Percentiles rank a stretch among this genome's conserved stretches.
Conservation (phyloP, 2,113 vertebrate species). For the Oceanites oceanicus region DNA sequence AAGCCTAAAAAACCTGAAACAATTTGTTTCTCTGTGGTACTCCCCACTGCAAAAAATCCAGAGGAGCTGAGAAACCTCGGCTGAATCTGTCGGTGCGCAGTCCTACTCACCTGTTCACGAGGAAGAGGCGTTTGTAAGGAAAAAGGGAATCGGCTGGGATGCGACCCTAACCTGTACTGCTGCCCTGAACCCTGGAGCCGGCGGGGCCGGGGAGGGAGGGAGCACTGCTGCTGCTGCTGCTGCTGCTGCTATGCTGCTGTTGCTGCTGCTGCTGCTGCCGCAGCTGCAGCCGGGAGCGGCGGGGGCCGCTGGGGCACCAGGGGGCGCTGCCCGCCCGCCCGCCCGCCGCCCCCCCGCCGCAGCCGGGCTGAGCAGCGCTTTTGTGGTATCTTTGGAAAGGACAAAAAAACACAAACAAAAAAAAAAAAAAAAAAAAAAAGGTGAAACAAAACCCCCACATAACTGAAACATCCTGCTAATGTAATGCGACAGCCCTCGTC, state of each 20-base stretch:
- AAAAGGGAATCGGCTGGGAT: neutral
- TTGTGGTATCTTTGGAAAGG: accelerated
- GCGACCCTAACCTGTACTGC: accelerated
- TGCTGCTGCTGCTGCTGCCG: no score
- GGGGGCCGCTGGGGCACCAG: neutral
- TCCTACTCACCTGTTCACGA: neutral
- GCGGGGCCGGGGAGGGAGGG: neutral
- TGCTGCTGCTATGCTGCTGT: no score
- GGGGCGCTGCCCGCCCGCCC: neutral
- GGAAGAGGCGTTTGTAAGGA: neutral
- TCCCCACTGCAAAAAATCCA: neutral
- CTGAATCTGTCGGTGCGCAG: neutral
- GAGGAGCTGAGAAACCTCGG: neutral
- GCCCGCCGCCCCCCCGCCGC: neutral
- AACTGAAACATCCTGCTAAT: neutral
- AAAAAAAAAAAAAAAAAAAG: no score
- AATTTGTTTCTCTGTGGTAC: no score
- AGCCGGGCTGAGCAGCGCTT: neutral
- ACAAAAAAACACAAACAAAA: no score
- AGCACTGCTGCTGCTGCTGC: neutral
- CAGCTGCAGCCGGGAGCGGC: no score
- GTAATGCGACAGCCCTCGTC: neutral
- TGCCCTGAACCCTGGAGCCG: neutral
- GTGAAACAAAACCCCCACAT: no score
- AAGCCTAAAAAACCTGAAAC: neutral